Conservation (phyloP, 2,113 vertebrate species). For the Triplophysa siluroides region DNA sequence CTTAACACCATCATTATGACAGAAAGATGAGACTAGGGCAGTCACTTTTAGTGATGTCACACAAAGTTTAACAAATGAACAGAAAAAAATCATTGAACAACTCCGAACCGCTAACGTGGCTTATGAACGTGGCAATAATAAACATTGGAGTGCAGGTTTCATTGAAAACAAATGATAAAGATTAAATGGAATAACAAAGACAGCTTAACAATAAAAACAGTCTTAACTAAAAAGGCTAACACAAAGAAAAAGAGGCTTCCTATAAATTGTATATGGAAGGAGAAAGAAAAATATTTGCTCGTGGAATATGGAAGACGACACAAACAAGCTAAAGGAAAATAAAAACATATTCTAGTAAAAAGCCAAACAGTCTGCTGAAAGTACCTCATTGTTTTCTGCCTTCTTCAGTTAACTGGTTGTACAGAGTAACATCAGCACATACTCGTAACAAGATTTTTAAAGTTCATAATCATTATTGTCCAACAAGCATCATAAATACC, state of each 20-base stretch:
- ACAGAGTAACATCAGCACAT: background rate
- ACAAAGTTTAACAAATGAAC: background rate
- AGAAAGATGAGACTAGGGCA: background rate
- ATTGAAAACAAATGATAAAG: background rate
- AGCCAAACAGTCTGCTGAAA: background rate
- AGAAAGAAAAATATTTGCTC: background rate
- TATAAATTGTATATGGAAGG: background rate
- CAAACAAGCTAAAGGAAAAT: background rate
- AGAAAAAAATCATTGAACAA: background rate
- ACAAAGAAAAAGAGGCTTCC: background rate
- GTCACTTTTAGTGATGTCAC: background rate
- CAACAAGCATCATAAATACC: background rate
- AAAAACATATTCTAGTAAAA: background rate
- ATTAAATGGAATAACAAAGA: background rate
- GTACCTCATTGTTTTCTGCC: background rate
- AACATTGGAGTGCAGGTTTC: background rate
- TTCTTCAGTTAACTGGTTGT: background rate
- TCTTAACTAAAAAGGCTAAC: background rate
- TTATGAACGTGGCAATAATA: background rate
- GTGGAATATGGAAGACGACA: background rate
- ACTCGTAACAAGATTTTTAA: background rate
- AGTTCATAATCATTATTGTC: conserved; percentile 27
- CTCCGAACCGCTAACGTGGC: background rate
- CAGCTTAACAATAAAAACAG: background rate
- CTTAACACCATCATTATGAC: background rate